Evolutionary conservation across 1,140 invertebrate species (phyloP), one percentile per base, ranked within the genome.

Genomic region (Cherax destructor): DNA sequence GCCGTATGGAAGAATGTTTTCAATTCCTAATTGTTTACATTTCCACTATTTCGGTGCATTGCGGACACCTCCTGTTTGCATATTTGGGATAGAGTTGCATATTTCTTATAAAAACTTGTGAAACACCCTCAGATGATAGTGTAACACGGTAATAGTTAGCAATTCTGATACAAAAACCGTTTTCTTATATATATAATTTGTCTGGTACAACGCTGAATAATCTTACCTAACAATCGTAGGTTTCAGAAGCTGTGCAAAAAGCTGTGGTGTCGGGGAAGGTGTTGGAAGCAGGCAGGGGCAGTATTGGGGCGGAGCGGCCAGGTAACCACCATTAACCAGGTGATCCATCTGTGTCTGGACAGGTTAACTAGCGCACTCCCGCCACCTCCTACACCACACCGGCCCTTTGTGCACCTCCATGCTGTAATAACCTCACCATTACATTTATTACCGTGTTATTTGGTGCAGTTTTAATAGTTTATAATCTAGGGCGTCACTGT

Each of bases 401-500:
- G 13, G 4, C 80, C 21, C 61, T 65, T 65, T 65, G 61, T 65
- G 61, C 61, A 83, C 80, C 80, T 65, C 52, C 52, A 10, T 21
- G 24, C 80, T 65, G 41, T 83, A 83, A 83, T 83, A 83, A 83
- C 30, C 80, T 83, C 50, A 41, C 80, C 59, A 83, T 61, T 83
- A 83, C 80, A 83, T 83, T 83, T 83, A 83, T 65, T 83, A 21
- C 52, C 30, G 50, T 56, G 80, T 83, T 83, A 83, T 83, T 83
- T 83, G 30, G 56, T n/a, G 52, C 80, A 61, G 18, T 83, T 83
- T 83, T 83, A 65, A 83, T 83, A 21, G 52, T n/a, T 56, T 83
- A 65, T 83, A 61, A 83, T 83, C 24, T 4, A 77, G 76, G 76
- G 47, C 47, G 30, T 77, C n/a, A 65, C 61, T 65, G 61, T 5